Evolutionary conservation across 2,113 vertebrate genomes (phyloP), one percentile per base, ranked within the genome.

Genomic region (Hippoglossus stenolepis): DNA sequence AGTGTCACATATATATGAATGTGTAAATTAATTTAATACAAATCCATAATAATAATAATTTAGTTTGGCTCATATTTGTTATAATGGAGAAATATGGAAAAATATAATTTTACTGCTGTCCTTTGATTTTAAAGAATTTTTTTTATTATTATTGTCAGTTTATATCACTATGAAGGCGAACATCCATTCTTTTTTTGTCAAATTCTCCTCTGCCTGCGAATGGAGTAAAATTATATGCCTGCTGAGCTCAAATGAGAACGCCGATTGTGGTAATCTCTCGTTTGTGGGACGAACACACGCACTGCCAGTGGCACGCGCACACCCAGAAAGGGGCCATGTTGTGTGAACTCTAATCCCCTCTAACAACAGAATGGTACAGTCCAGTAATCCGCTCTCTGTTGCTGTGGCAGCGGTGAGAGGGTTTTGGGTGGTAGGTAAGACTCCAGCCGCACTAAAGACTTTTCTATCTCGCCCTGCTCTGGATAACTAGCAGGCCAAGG

Each of bases 351-450:
- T 95, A 95, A 95, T 95, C 95, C 94, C 94, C 93, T 94, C 83
- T 89, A 91, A 94, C 94, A 94, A 93, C 90, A 85, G 92, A 96
- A 93, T 97, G 96, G 96, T 96, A 96, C 86, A 75, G 93, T 95
- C 96, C 95, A 87, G 93, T 96, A 97, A 97, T 97, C 96, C 96
- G 91, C 87, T 93, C 93, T 92, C 92, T 95, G 94, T 96, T 95
- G 93, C 95, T 94, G 94, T 95, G 94, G 96, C 93, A 96, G 95
- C 94, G 89, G 85, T 93, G 94, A 94, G 91, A 94, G 91, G 95
- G 94, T 94, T 95, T 93, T 91, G 91, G 90, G 83, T 90, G 93
- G 90, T 93, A 93, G 91, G 89, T 94, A 92, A 92, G 90, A 94
- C 92, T 91, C 82, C 77, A 85, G 84, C 88, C 80, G 65, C 83